phyloP scores from a whole-genome alignment of 2,888 invertebrate species.

The Diploptera punctata region DNA sequence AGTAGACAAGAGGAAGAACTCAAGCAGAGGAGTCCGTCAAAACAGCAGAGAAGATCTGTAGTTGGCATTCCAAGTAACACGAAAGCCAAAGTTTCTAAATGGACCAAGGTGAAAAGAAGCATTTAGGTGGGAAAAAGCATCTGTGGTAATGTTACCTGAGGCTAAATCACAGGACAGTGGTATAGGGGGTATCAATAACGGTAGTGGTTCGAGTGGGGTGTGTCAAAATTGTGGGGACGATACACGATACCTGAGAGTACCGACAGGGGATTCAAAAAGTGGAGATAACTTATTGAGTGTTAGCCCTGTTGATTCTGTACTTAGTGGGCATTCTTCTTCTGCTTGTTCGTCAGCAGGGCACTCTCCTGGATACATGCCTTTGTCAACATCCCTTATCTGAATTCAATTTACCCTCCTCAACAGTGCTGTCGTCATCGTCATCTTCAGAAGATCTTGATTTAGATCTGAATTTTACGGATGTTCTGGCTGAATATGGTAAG shows the following conservation, averaged over 20 bases:
- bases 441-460: slow-evolving; percentile 72
- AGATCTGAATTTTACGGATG: slow-evolving; percentile 48
- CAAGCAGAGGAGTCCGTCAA: background rate
- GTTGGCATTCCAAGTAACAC: background rate
- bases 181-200: slow-evolving; percentile 49
- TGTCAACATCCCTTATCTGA: slow-evolving; percentile 37
- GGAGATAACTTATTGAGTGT: slow-evolving; percentile 40
- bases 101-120: slow-evolving; percentile 91
- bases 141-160: slow-evolving; percentile 48
- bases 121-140: slow-evolving; percentile 83
- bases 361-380: slow-evolving; percentile 38
- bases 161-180: slow-evolving; percentile 57
- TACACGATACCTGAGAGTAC: slow-evolving; percentile 52
- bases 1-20: background rate
- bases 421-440: slow-evolving; percentile 74
- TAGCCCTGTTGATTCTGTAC: slow-evolving; percentile 64
- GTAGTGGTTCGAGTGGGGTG: background rate
- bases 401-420: slow-evolving; percentile 54
- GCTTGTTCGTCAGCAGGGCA: slow-evolving; percentile 49
- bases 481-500: slow-evolving; percentile 35
- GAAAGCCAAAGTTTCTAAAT: slow-evolving; percentile 76
- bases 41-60: background rate
- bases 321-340: slow-evolving; percentile 52
- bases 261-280: slow-evolving; percentile 26
- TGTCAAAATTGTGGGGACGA: slow-evolving; percentile 40